Evolutionary conservation across 2,888 invertebrate genomes (phyloP).

Genomic region (Leucophora obtusa): DNA sequence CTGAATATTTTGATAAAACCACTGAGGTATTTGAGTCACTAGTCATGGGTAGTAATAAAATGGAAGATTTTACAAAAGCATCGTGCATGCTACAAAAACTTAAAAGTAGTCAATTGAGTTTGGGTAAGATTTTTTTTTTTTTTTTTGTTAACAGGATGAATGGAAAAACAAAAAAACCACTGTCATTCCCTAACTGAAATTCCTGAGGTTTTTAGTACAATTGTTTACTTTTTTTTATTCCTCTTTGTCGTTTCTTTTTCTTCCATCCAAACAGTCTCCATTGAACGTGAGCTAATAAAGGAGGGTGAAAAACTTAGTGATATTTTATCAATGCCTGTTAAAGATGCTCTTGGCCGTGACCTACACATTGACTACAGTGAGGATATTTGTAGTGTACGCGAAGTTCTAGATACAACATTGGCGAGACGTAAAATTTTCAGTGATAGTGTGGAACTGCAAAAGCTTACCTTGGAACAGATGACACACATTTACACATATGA

Average conservation of each 20-base stretch:
- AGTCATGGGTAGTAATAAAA: conserved; percentile 81
- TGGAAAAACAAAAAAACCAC: too few species aligned
- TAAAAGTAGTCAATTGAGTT: conserved; percentile 81
- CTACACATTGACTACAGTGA: conserved; percentile 84
- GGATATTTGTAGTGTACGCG: conserved; percentile 86
- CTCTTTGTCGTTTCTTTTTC: conserved; percentile 19
- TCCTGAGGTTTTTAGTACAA: conserved; percentile 9
- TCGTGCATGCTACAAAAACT: conserved; percentile 81
- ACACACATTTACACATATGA: conserved; percentile 88
- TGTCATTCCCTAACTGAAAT: background rate
- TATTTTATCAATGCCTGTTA: conserved; percentile 87
- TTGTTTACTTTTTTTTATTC: background rate
- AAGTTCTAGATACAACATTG: conserved; percentile 84
- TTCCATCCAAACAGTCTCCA: conserved; percentile 79
- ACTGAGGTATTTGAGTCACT: conserved; percentile 84
- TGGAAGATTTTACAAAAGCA: conserved; percentile 81
- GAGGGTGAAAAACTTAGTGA: conserved; percentile 89
- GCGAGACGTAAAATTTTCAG: conserved; percentile 85
- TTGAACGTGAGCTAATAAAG: conserved; percentile 84
- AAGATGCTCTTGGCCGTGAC: conserved; percentile 87
- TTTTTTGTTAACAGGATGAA: too few species aligned
- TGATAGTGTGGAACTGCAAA: conserved; percentile 87
- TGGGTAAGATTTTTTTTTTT: conserved; percentile 79
- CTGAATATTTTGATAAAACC: conserved; percentile 85
- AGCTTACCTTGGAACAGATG: conserved; percentile 88